Conservation (phyloP, 2,797 vertebrate species). For the Xenops minutus region DNA sequence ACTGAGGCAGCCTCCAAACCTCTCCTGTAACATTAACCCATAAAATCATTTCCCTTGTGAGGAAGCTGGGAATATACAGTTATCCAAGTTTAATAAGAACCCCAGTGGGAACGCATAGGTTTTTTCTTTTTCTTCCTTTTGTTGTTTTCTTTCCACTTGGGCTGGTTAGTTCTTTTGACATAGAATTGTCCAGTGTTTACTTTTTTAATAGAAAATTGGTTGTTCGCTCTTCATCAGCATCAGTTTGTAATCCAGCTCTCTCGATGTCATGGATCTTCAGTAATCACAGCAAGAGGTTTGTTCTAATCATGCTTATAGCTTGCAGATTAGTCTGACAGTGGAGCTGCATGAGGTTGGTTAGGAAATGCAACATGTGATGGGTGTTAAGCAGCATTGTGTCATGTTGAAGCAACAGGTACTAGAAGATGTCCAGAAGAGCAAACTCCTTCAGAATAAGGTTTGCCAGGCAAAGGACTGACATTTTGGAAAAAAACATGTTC, state of each 20-base stretch:
- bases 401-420: not conserved
- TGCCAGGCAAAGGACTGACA: not conserved
- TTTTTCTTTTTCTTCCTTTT: not conserved
- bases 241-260: not conserved
- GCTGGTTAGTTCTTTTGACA: not conserved
- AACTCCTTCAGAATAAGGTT: not conserved
- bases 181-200: not conserved
- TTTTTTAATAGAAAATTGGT: not conserved
- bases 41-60: slow-evolving; percentile 2
- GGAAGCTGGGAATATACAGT: not conserved
- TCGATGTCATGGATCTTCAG: not conserved
- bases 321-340: not conserved
- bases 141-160: not conserved
- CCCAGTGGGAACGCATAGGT: not conserved
- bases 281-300: not conserved
- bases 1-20: not conserved
- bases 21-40: not conserved
- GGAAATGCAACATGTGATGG: not conserved
- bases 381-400: not conserved
- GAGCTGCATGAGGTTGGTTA: not conserved
- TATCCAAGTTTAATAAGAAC: not conserved
- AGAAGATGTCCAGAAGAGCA: not conserved
- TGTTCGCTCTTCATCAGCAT: not conserved
- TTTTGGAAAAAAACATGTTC: not conserved
- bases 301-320: not conserved